Evolutionary conservation across 2,113 vertebrate species (phyloP), one percentile per base, ranked within the genome.

Genomic region (Neoarius graeffei): DNA sequence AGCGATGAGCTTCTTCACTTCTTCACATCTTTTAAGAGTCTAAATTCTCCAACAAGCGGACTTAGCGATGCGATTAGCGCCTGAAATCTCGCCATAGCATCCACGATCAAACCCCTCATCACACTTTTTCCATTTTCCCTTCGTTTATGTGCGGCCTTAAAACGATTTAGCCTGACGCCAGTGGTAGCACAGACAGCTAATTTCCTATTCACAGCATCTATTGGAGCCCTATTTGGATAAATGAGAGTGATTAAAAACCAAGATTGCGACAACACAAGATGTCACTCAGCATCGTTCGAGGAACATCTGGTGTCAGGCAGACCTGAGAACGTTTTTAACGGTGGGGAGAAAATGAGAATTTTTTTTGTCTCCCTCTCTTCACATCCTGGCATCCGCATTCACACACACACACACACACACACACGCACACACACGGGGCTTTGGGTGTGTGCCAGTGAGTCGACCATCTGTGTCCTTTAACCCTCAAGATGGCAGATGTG

Each of bases 401-500:
- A 85, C 88, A 88, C 42, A 80, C 35, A 74, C 42, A 80, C 35
- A 74, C 67, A 69, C 27, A n/a, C 23, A 64, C 62, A 64, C 25
- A 66, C 25, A 66, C 64, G 27, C 67, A 35, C 23, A 25, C 48
- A 76, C 42, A 3, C 60, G 23, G 73, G 85, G 86, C 88, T 83
- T 86, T 90, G 90, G 90, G 88, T 66, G 88, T 83, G 62, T 88
- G 90, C 91, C 91, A 91, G 67, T 82, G 71, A 73, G 67, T 71
- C 27, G 87, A 88, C 89, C 91, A 92, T 89, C 91, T 92, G 91
- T 83, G 88, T 89, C 91, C 90, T 90, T 90, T 90, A 91, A 86
- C 90, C 89, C 89, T 85, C 76, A 89, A 91, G 87, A 89, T 90
- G 90, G 89, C 91, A 92, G 89, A 92, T 91, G 90, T 90, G 88